These are phyloP conservation scores for Diabrotica balteata DNA, from an alignment of 2,888 invertebrate species.

Conservation along the genomic window DNA sequence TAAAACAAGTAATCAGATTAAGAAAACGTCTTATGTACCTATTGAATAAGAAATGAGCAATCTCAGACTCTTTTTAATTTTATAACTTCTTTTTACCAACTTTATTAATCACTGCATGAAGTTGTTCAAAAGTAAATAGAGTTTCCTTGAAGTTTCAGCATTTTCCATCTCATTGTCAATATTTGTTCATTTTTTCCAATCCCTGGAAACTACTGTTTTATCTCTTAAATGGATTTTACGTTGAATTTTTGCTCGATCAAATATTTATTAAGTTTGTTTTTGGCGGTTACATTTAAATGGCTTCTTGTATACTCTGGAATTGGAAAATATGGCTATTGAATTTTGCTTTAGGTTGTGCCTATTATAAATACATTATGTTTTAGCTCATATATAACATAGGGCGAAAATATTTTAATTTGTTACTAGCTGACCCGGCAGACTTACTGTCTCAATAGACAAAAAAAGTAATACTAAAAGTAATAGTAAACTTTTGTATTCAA, in stretches of 20 bases:
- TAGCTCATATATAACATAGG: too few species aligned
- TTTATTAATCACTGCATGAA: conserved; percentile 12
- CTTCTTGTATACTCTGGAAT: too few species aligned
- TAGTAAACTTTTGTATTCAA: too few species aligned
- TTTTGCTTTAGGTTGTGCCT: too few species aligned
- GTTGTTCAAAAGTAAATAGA: conserved; percentile 8
- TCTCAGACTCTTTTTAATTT: conserved; percentile 1
- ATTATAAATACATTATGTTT: too few species aligned
- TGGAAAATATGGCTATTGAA: too few species aligned
- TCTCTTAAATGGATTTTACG: background rate
- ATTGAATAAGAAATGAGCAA: conserved; percentile 17
- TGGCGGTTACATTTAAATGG: background rate
- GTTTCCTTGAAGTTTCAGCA: background rate
- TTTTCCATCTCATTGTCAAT: conserved; percentile 15
- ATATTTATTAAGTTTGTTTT: background rate
- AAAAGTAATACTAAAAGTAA: too few species aligned
- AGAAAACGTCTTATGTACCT: conserved; percentile 9
- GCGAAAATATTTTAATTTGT: too few species aligned
- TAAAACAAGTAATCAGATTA: conserved; percentile 7
- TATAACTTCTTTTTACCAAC: conserved; percentile 3
- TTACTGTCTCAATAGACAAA: too few species aligned
- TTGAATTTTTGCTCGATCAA: background rate
- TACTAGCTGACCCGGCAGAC: too few species aligned
- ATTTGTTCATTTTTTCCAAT: conserved; percentile 12
- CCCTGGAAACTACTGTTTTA: background rate